phyloP scores from a whole-genome alignment of 2,888 invertebrate genomes.

The Uropetala carovei region DNA sequence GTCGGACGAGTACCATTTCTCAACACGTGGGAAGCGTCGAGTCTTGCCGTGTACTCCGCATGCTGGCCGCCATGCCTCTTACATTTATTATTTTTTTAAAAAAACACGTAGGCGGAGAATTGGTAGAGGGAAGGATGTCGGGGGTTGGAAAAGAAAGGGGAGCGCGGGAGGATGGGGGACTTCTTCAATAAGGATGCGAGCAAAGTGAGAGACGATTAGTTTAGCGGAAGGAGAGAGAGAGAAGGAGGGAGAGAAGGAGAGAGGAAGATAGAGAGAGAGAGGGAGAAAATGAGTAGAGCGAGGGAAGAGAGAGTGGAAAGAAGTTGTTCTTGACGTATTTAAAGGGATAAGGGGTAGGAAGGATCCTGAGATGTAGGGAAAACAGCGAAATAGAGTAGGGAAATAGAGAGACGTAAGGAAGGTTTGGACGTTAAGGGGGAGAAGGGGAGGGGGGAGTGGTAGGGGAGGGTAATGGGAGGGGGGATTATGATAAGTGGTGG shows the following conservation, averaged over 20 bases:
- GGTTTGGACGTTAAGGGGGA: background rate
- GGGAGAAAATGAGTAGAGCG: too few species aligned
- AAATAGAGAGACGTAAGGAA: background rate
- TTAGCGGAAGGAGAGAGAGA: background rate
- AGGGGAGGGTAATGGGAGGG: background rate
- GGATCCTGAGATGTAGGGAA: background rate
- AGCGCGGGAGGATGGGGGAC: background rate
- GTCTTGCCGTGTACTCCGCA: too few species aligned
- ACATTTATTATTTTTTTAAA: too few species aligned
- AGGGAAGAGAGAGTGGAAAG: background rate
- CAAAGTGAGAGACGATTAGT: constrained; percentile 14
- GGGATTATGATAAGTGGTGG: background rate
- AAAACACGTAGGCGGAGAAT: too few species aligned
- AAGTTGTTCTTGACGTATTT: background rate
- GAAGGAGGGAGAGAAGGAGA: too few species aligned
- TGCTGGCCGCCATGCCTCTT: too few species aligned
- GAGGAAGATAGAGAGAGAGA: too few species aligned
- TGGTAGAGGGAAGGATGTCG: too few species aligned
- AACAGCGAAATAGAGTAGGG: background rate
- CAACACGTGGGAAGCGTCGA: too few species aligned
- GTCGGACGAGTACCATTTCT: too few species aligned
- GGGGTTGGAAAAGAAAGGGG: background rate
- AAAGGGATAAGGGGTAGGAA: background rate
- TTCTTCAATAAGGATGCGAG: constrained; percentile 17
- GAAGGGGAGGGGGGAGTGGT: background rate